phyloP scores from a whole-genome alignment of 2,797 vertebrate species.

The Sebastes alutus region DNA sequence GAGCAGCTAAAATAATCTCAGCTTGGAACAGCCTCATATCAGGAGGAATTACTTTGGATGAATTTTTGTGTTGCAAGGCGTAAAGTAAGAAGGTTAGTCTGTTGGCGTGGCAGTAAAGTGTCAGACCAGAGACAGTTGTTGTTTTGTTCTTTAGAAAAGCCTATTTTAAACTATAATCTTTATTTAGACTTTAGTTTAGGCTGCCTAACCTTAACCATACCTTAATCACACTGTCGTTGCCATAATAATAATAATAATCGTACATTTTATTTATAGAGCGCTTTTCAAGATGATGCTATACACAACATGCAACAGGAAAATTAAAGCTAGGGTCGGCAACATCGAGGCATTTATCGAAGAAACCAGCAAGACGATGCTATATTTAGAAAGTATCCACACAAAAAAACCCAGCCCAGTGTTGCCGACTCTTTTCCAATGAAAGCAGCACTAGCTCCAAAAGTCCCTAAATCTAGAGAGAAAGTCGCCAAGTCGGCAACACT shows the following conservation, averaged over 20 bases:
- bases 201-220: too few species aligned
- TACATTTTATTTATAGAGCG: neutral
- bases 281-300: neutral
- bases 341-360: too few species aligned
- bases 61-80: neutral
- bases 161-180: neutral
- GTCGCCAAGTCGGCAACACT: too few species aligned
- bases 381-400: neutral
- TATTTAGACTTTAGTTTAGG: neutral
- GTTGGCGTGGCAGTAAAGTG: neutral
- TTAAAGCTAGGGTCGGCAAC: neutral
- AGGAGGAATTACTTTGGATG: neutral
- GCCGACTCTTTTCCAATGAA: too few species aligned
- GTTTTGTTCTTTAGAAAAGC: neutral
- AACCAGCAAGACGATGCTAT: neutral
- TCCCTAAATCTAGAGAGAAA: too few species aligned
- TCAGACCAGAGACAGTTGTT: neutral
- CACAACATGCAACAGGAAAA: neutral
- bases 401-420: neutral
- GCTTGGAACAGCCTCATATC: neutral
- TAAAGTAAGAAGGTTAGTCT: neutral
- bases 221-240: neutral
- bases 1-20: neutral
- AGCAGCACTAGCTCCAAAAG: too few species aligned
- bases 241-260: too few species aligned